phyloP scores from a whole-genome alignment of 1,140 invertebrate species.

The Pygmarrhopalites habei region DNA sequence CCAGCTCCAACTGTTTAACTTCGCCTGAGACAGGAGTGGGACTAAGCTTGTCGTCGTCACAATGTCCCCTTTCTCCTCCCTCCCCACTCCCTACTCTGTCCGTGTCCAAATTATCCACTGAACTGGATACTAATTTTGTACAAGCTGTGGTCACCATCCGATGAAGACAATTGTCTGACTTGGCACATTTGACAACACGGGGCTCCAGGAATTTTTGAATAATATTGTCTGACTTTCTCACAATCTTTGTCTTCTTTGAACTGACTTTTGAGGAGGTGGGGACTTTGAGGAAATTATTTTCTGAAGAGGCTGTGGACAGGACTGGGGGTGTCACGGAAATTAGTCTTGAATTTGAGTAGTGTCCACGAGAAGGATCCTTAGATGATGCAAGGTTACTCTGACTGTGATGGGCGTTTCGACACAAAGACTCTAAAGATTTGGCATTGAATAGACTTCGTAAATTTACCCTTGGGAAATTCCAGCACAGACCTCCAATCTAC shows the following conservation, averaged over 20 bases:
- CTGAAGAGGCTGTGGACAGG: background rate
- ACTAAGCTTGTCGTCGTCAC: background rate
- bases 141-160: slow-evolving; percentile 23
- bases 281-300: slow-evolving; percentile 11
- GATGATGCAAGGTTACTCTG: background rate
- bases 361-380: background rate
- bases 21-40: slow-evolving; percentile 7
- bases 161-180: slow-evolving; percentile 34
- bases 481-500: slow-evolving; percentile 18
- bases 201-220: background rate
- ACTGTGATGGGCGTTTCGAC: background rate
- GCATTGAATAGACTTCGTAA: slow-evolving; percentile 30
- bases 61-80: background rate
- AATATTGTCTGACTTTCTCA: background rate
- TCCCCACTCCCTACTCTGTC: background rate
- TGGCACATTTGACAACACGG: slow-evolving; percentile 24
- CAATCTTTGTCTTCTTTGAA: background rate
- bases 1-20: background rate
- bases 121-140: slow-evolving; percentile 14
- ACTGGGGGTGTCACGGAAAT: background rate
- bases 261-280: too few relatives aligned
- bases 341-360: background rate
- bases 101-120: slow-evolving; percentile 20
- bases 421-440: slow-evolving; percentile 25
- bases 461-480: slow-evolving; percentile 35